phyloP scores from a whole-genome alignment of 2,888 invertebrate genomes.

The Smittia aterrima region DNA sequence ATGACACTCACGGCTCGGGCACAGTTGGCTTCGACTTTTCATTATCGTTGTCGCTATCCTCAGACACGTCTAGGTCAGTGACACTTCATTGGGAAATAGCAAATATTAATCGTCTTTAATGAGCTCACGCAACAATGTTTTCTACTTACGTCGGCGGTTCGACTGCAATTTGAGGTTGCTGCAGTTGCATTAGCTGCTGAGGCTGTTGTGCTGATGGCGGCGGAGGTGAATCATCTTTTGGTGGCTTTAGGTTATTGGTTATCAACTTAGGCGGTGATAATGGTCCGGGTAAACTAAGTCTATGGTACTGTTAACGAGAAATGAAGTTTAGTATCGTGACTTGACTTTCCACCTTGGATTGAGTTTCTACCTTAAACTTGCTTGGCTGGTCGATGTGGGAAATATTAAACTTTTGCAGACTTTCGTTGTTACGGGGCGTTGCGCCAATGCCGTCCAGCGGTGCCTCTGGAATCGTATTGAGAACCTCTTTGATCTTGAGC shows the following conservation, averaged over 20 bases:
- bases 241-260: background rate
- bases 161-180: background rate
- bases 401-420: background rate
- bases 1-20: conserved; percentile 19
- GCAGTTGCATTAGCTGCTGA: background rate
- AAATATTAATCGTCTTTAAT: conserved; percentile 43
- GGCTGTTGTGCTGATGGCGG: background rate
- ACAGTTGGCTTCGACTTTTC: conserved; percentile 22
- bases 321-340: background rate
- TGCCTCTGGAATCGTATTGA: background rate
- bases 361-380: conserved; percentile 20
- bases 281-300: background rate
- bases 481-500: conserved; percentile 3
- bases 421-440: conserved; percentile 24
- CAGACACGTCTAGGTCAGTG: conserved; percentile 70
- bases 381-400: background rate
- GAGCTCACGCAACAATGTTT: background rate
- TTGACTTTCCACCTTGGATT: no score
- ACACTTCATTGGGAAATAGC: conserved; percentile 58
- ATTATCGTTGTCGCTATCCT: conserved; percentile 75
- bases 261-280: conserved; percentile 1
- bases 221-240: background rate
- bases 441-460: conserved; percentile 19
- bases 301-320: conserved; percentile 5
- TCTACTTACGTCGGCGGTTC: conserved; percentile 21